Percentiles rank a stretch among this genome's conserved stretches.
phyloP scores from a whole-genome alignment of 2,888 invertebrate genomes.

The Agelastica alni region DNA sequence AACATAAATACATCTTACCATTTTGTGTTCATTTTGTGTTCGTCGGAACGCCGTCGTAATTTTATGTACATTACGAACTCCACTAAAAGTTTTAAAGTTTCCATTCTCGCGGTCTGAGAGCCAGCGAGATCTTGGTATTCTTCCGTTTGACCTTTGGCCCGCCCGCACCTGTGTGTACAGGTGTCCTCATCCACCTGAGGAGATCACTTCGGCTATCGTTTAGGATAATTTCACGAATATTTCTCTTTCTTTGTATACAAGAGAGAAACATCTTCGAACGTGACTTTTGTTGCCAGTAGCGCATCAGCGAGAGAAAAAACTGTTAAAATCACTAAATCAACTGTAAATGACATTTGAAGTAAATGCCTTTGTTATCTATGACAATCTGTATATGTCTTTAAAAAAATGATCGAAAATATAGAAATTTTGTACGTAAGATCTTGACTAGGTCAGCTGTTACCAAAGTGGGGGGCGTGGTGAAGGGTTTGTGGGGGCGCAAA shows the following conservation, averaged over 20 bases:
- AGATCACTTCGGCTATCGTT: conserved; percentile 40
- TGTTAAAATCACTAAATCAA: too few relatives aligned
- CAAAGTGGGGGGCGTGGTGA: too few relatives aligned
- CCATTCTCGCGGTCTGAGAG: conserved; percentile 15
- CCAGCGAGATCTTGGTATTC: conserved; percentile 5
- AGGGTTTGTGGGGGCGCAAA: too few relatives aligned
- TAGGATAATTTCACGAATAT: conserved; percentile 40
- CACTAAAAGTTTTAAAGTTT: conserved; percentile 32
- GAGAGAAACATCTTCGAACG: conserved; percentile 1
- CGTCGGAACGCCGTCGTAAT: conserved; percentile 21
- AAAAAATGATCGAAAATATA: too few relatives aligned
- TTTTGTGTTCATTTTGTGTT: background rate
- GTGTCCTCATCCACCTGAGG: conserved; percentile 48
- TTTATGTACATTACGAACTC: conserved; percentile 18
- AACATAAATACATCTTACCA: background rate
- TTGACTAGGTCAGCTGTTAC: too few relatives aligned
- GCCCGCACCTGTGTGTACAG: conserved; percentile 48
- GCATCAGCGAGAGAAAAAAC: too few relatives aligned
- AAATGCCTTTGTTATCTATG: too few relatives aligned
- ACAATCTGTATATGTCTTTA: too few relatives aligned
- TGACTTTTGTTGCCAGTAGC: conserved; percentile 8
- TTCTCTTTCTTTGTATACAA: conserved; percentile 10
- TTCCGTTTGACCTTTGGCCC: conserved; percentile 46
- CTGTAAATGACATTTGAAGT: too few relatives aligned
- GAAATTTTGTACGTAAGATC: too few relatives aligned